Evolutionary conservation across 2,113 vertebrate genomes (phyloP), one percentile per base, ranked within the genome.

Genomic region (Odontophorus gujanensis): DNA sequence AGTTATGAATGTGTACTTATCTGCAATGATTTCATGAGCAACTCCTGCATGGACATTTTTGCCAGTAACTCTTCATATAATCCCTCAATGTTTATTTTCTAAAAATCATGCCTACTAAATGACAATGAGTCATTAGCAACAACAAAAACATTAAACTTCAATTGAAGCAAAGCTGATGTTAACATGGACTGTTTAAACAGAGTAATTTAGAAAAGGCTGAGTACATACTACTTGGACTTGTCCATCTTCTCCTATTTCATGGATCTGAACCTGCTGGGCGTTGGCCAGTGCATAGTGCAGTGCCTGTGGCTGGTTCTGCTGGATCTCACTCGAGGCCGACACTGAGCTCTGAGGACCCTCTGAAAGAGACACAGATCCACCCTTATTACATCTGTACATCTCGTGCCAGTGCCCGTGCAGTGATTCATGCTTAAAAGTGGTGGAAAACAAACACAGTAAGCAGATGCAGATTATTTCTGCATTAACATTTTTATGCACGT

Each of bases 171-270:
- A 45, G 36, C 38, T 15, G 66, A 61, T 28, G 48, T 21, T 22
- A 18, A 32, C 3, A 5, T 16, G 18, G n/a, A 14, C 5, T 38
- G 12, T 9, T 75, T 65, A 40, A 58, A 75, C 1, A 13, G 5
- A 55, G 14, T 15, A 2, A 13, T 55, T 13, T 9, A 58, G 85
- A 61, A 76, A 81, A 95, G 79, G 20, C 1, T 51, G 88, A 96
- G 80, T 67, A 98, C 99, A 96, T 98, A 99, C 99, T 98, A 99
- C 99, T 98, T 99, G 99, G 55, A 99, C 99, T 97, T 99, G 99
- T 32, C 99, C 99, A 25, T 99, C 99, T 89, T 99, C 99, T 42
- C 99, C 98, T 8, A 99, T 99, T 75, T 99, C 99, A 95, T 99
- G 99, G 89, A 99, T 99, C 98, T 99, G 99, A 86, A 99, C 99